Percentiles rank a stretch among this genome's conserved stretches.
Evolutionary conservation across 2,888 invertebrate species (phyloP).

Genomic region (Colletes collaris): DNA sequence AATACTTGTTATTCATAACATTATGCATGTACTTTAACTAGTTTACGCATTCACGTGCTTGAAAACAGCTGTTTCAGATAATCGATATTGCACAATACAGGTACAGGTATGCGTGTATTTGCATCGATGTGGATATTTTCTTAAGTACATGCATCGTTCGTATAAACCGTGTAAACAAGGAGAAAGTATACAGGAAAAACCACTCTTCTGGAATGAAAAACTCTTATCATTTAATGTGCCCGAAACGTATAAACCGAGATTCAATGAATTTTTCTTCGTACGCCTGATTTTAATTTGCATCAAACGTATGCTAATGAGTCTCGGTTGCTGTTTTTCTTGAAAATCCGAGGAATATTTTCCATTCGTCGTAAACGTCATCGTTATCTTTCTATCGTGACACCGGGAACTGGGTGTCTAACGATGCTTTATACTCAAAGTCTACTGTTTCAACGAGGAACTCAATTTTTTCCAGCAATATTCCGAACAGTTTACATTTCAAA

Average conservation of each 20-base stretch:
- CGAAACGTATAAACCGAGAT: too few relatives aligned
- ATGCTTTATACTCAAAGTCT: not conserved
- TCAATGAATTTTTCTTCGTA: too few relatives aligned
- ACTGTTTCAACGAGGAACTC: not conserved
- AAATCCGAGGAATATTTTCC: not conserved
- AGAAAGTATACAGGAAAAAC: not conserved
- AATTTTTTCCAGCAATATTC: not conserved
- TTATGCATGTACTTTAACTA: not conserved
- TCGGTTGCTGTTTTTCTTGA: too few relatives aligned
- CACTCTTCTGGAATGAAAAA: not conserved
- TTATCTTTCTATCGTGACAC: not conserved
- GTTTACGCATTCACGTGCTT: slow-evolving; percentile 8
- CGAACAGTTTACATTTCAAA: not conserved
- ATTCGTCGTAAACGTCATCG: not conserved
- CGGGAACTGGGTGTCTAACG: not conserved
- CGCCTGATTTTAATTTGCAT: too few relatives aligned
- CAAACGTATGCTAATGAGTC: too few relatives aligned
- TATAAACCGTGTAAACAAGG: not conserved
- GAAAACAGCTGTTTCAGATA: not conserved
- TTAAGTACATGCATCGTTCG: not conserved
- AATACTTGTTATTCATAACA: slow-evolving; percentile 5
- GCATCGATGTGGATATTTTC: not conserved
- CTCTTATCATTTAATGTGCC: too few relatives aligned
- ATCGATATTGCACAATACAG: not conserved
- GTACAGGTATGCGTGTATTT: not conserved